Evolutionary conservation across 2,888 invertebrate species (phyloP), one percentile per base, ranked within the genome.

Genomic region (Horisme vitalbata): DNA sequence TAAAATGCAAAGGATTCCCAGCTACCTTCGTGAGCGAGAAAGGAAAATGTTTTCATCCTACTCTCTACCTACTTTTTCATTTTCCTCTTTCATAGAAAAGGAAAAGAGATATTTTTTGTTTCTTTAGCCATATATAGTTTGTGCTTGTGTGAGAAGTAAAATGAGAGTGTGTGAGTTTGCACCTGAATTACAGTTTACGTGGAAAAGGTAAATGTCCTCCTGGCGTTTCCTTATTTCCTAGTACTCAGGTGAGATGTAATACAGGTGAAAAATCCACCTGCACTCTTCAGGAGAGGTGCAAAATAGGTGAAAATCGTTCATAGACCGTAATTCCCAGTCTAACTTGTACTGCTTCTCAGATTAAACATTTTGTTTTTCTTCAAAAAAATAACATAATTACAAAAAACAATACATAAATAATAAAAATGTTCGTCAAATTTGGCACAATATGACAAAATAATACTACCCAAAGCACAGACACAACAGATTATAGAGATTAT

Each of bases 191-290:
- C 39, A 69, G 59, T 68, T 59, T 59, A 72, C 67, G 71, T 71
- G 65, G 58, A 57, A 74, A 78, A 78, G 73, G 75, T 73, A 55
- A 46, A 49, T 33, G 52, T 37, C 34, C 72, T 81, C 75, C 71
- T 78, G 21, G 11, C 7, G 23, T 32, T 46, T 75, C 52, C 72
- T 89, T 56, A 57, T 63, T 11, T 58, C 86, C 85, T 84, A 62
- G 85, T 89, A 77, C 47, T 63, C 79, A 85, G 85, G 84, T 87
- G 77, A 77, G 73, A 69, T 52, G 71, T 77, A 82, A 83, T 83
- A 82, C 80, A 86, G 83, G 87, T 88, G 75, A 82, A 82, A 80
- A 79, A 72, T 75, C 71, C 72, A 77, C 79, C 75, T 77, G 60
- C 59, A 59, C 61, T 69, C 69, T 63, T 55, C 55, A 36, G 55